Evolutionary conservation across 1,140 invertebrate species (phyloP).

Genomic region (Drosophila auraria): DNA sequence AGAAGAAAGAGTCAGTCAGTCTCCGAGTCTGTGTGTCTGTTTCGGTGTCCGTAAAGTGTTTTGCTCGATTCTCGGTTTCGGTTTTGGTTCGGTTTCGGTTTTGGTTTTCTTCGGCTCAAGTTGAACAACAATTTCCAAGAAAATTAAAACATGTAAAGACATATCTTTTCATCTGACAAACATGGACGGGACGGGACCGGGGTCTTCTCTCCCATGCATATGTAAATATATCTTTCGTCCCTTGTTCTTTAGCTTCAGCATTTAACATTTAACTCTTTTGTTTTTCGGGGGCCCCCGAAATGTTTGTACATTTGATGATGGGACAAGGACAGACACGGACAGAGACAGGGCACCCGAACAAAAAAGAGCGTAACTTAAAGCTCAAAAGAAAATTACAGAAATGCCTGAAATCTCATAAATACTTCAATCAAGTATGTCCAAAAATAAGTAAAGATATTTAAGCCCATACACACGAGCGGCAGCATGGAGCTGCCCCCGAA

Average conservation of each 20-base stretch:
- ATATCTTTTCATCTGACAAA: slow-evolving; percentile 83
- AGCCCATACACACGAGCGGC: slow-evolving; percentile 50
- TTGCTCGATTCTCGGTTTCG: slow-evolving; percentile 38
- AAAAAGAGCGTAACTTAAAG: slow-evolving; percentile 57
- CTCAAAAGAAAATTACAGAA: slow-evolving; percentile 79
- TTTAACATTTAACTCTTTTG: slow-evolving; percentile 42
- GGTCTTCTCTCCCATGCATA: slow-evolving; percentile 42
- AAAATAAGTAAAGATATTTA: slow-evolving; percentile 84
- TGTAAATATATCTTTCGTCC: slow-evolving; percentile 57
- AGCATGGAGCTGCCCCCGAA: slow-evolving; percentile 28
- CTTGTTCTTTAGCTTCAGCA: slow-evolving; percentile 26
- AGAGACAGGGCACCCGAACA: slow-evolving; percentile 18
- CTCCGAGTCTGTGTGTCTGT: slow-evolving; percentile 17
- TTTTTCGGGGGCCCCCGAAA: slow-evolving; percentile 18
- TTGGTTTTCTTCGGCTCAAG: slow-evolving; percentile 47
- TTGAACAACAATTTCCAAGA: slow-evolving; percentile 83
- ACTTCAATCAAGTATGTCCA: slow-evolving; percentile 83
- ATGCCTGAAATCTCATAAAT: slow-evolving; percentile 83
- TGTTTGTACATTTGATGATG: slow-evolving; percentile 48
- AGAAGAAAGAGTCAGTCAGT: slow-evolving; percentile 33
- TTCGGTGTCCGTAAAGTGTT: slow-evolving; percentile 28
- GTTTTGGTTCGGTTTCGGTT: slow-evolving; percentile 35
- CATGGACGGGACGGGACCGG: slow-evolving; percentile 56
- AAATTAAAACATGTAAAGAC: slow-evolving; percentile 84
- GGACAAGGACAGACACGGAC: neutral